Percentiles rank a stretch among this genome's conserved stretches.
phyloP scores from a whole-genome alignment of 2,888 invertebrate species.

The Anthophora plumipes region DNA sequence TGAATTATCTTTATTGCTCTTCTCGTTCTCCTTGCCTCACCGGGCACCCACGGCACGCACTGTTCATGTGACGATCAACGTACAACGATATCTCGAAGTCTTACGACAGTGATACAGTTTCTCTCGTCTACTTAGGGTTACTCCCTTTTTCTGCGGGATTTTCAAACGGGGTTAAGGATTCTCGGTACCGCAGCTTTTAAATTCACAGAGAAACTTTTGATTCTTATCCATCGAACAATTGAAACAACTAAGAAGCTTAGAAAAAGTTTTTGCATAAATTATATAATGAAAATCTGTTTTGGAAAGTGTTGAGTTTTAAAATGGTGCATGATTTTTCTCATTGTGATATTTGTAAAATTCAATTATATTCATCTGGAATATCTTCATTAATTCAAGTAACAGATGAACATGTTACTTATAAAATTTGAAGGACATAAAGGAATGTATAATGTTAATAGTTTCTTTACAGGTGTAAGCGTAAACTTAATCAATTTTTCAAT shows the following conservation, averaged over 20 bases:
- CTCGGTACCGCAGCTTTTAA: not conserved
- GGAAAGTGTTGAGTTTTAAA: no score
- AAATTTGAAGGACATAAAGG: no score
- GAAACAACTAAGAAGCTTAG: not conserved
- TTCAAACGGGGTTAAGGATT: not conserved
- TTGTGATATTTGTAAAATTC: no score
- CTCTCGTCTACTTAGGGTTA: not conserved
- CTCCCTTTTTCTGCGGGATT: not conserved
- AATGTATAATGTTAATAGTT: no score
- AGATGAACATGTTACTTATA: no score
- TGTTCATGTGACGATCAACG: slow-evolving; percentile 56
- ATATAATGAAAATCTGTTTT: no score
- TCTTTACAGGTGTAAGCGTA: no score
- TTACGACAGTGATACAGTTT: slow-evolving; percentile 33
- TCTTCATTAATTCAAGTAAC: no score
- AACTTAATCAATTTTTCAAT: no score
- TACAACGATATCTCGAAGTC: slow-evolving; percentile 46
- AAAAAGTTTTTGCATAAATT: not conserved
- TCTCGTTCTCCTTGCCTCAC: slow-evolving; percentile 47
- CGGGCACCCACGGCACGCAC: slow-evolving; percentile 54
- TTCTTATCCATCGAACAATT: not conserved
- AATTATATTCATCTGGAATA: no score
- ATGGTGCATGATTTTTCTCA: no score
- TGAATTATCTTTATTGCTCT: slow-evolving; percentile 66
- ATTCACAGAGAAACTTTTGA: no score